A percentile compares a stretch with the other conserved stretches of the same genome.
These are phyloP conservation scores for Panagrolaimus sp. DNA, from an alignment of 1,140 invertebrate genomes.

Conservation along the genomic window DNA sequence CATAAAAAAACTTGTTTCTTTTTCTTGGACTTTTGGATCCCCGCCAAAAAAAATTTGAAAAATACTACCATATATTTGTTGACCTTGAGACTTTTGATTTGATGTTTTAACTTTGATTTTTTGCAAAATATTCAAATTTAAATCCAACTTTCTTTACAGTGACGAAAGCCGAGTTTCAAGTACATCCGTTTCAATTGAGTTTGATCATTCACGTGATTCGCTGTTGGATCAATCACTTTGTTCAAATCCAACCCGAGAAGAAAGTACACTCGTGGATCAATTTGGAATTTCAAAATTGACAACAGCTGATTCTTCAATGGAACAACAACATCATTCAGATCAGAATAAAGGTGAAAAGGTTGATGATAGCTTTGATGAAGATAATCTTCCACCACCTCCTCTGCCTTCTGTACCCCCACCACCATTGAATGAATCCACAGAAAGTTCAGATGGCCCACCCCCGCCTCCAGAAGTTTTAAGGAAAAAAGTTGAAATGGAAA, in stretches of 20 bases:
- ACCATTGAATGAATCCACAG: not conserved
- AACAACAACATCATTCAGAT: too few relatives aligned
- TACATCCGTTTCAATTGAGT: slow-evolving; percentile 49
- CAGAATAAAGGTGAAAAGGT: too few relatives aligned
- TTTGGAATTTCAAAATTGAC: too few relatives aligned
- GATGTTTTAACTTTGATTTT: too few relatives aligned
- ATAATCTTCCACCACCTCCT: slow-evolving; percentile 10
- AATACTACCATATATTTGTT: not conserved
- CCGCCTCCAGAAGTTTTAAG: not conserved
- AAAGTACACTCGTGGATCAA: slow-evolving; percentile 35
- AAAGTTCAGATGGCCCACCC: not conserved
- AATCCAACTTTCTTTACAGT: not conserved
- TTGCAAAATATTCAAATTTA: not conserved
- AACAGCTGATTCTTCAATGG: too few relatives aligned
- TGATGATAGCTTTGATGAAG: not conserved
- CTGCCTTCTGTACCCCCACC: not conserved
- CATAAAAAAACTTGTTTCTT: slow-evolving; percentile 6
- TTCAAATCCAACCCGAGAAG: slow-evolving; percentile 51
- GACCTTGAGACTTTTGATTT: slow-evolving; percentile 10
- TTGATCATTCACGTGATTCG: slow-evolving; percentile 50
- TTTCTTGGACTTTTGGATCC: not conserved
- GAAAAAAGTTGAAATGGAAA: not conserved
- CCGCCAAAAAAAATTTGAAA: slow-evolving; percentile 4
- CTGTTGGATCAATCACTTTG: slow-evolving; percentile 51
- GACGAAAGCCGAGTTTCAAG: slow-evolving; percentile 6